A percentile compares a stretch with the other conserved stretches of the same genome.
These are phyloP conservation scores for Oscheius sp. DNA, from an alignment of 2,888 invertebrate species.

Conservation along the genomic window DNA sequence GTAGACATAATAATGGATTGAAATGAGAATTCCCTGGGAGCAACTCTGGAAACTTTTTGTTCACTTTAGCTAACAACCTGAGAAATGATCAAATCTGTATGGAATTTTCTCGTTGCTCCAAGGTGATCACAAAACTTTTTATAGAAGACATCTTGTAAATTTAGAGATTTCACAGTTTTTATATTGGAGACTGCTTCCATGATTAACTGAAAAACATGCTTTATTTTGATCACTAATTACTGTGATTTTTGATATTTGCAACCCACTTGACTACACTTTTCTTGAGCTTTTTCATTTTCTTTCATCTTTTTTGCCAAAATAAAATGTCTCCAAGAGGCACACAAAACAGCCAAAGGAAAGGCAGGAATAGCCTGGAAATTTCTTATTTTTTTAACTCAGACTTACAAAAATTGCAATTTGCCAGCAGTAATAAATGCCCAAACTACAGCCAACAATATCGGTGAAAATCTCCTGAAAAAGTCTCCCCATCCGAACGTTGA, in stretches of 20 bases:
- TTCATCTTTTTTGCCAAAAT: conserved; percentile 72
- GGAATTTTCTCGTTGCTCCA: conserved; percentile 46
- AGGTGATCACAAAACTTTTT: conserved; percentile 56
- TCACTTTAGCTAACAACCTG: conserved; percentile 22
- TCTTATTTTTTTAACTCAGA: not conserved
- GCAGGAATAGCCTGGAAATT: conserved; percentile 64
- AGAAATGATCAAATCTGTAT: conserved; percentile 42
- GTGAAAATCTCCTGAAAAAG: not conserved
- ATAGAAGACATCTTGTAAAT: conserved; percentile 70
- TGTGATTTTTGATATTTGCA: too few species aligned
- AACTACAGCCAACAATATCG: conserved; percentile 56
- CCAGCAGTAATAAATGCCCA: conserved; percentile 71
- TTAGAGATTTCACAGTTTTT: conserved; percentile 71
- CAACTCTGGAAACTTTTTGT: conserved; percentile 56
- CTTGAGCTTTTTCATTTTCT: conserved; percentile 73
- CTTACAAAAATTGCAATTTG: conserved; percentile 70
- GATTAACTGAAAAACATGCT: too few species aligned
- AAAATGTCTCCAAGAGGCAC: conserved; percentile 71
- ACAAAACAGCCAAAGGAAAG: conserved; percentile 70
- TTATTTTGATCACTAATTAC: too few species aligned
- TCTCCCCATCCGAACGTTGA: not conserved
- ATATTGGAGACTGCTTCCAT: conserved; percentile 72
- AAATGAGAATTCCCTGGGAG: conserved; percentile 66
- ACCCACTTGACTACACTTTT: conserved; percentile 58
- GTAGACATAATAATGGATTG: conserved; percentile 71